A percentile compares a stretch with the other conserved stretches of the same genome.
Conservation (phyloP, 2,888 invertebrate genomes). For the Cepaea hortensis region DNA sequence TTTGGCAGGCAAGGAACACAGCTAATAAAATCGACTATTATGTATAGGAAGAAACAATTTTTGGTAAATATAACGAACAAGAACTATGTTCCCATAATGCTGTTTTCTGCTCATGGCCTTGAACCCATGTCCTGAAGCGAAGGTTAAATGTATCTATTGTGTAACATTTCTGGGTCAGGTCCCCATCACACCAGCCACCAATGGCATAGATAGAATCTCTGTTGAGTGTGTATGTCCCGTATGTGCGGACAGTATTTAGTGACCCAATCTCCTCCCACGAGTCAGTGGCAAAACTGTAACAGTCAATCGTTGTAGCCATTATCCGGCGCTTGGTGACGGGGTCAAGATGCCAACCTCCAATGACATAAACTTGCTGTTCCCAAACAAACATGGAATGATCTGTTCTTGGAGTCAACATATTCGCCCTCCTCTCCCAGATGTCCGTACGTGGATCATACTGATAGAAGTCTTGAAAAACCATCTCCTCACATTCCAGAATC, state of each 20-base stretch:
- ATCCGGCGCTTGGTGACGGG: constrained; percentile 78
- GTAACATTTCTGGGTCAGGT: constrained; percentile 83
- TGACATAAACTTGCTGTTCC: constrained; percentile 60
- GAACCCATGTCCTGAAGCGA: constrained; percentile 81
- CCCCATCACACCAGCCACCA: constrained; percentile 84
- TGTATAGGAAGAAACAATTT: constrained; percentile 34
- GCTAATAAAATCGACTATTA: neutral
- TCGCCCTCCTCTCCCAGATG: constrained; percentile 59
- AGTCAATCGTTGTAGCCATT: constrained; percentile 82
- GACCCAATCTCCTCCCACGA: constrained; percentile 81
- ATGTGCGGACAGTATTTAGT: constrained; percentile 83
- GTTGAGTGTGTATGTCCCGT: constrained; percentile 82
- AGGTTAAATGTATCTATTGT: constrained; percentile 83
- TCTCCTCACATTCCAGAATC: constrained; percentile 79
- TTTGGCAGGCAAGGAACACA: neutral
- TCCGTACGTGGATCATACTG: constrained; percentile 61
- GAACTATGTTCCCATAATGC: constrained; percentile 85
- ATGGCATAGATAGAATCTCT: constrained; percentile 82
- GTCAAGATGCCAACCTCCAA: constrained; percentile 77
- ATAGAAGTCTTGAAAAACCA: constrained; percentile 77
- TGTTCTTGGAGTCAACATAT: constrained; percentile 65
- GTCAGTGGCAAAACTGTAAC: constrained; percentile 80
- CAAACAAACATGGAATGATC: constrained; percentile 69
- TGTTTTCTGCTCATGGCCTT: constrained; percentile 82
- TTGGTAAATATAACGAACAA: constrained; percentile 83